phyloP scores from a whole-genome alignment of 2,888 invertebrate genomes.

The Melipona bicolor region DNA sequence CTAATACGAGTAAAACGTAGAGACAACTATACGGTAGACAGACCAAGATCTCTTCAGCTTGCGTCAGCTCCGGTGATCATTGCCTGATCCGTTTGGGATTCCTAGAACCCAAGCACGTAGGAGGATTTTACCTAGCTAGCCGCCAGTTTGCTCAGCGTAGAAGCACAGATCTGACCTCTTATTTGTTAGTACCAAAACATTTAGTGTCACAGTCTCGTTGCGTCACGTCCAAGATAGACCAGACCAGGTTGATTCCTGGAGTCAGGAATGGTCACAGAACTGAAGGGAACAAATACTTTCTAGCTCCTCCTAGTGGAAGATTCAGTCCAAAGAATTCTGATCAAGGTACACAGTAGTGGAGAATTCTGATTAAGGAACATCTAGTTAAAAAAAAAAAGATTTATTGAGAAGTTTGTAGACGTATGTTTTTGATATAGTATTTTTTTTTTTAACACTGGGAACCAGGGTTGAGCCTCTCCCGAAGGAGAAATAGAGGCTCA shows the following conservation, averaged over 20 bases:
- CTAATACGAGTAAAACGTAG: not conserved
- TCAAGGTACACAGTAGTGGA: not conserved
- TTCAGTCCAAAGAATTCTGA: not conserved
- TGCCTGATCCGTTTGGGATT: not conserved
- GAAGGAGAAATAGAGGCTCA: not conserved
- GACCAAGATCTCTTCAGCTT: conserved; percentile 9
- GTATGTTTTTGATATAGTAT: not conserved
- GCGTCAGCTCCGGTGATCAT: not conserved
- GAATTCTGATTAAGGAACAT: not conserved
- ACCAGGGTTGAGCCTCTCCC: not conserved
- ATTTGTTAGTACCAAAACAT: conserved; percentile 18
- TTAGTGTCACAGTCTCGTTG: no score
- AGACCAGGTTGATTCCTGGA: not conserved
- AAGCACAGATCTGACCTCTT: conserved; percentile 4
- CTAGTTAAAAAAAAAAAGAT: no score
- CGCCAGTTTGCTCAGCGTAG: conserved; percentile 29
- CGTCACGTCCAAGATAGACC: not conserved
- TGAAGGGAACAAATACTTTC: not conserved
- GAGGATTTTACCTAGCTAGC: not conserved
- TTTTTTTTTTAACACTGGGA: not conserved
- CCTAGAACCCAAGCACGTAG: conserved; percentile 19
- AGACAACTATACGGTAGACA: not conserved
- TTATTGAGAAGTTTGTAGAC: not conserved
- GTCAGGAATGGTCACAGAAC: not conserved
- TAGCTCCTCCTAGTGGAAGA: no score